Percentiles rank a stretch among this genome's conserved stretches.
These are phyloP conservation scores for Hirundo rustica DNA, from an alignment of 2,797 vertebrate genomes.

Conservation along the genomic window DNA sequence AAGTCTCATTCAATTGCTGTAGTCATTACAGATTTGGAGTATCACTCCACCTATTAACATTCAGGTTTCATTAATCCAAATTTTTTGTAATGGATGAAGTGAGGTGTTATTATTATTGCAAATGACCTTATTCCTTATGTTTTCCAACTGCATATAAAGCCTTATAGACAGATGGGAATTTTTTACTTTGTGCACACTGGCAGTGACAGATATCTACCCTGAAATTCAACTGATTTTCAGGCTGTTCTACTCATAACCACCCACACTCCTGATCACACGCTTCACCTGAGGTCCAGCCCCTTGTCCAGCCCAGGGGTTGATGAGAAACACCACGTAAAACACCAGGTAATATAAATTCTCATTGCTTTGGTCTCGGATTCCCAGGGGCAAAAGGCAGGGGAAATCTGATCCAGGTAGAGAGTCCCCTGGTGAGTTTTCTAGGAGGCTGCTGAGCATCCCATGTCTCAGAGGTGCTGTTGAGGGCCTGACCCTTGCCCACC, in stretches of 20 bases:
- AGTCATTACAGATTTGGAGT: conserved; percentile 9
- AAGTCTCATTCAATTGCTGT: not conserved
- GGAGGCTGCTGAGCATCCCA: not conserved
- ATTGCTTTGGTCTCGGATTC: not conserved
- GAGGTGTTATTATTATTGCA: conserved; percentile 16
- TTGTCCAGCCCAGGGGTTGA: too few species aligned
- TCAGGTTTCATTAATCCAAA: conserved; percentile 26
- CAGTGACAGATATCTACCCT: not conserved
- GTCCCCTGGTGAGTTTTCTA: not conserved
- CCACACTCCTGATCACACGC: not conserved
- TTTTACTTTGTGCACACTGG: not conserved
- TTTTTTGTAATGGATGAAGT: conserved; percentile 9
- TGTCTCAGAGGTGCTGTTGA: accelerated
- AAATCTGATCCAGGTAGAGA: not conserved
- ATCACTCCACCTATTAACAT: conserved; percentile 15
- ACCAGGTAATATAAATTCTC: not conserved
- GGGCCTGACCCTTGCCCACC: not conserved
- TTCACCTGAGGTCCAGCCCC: not conserved
- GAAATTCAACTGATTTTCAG: not conserved
- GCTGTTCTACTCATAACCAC: not conserved
- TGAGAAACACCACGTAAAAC: not conserved
- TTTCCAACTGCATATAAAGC: not conserved
- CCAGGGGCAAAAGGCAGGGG: accelerated
- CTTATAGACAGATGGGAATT: not conserved
- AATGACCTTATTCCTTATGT: not conserved